phyloP scores from a whole-genome alignment of 2,797 vertebrate species.

The Mareca penelope region DNA sequence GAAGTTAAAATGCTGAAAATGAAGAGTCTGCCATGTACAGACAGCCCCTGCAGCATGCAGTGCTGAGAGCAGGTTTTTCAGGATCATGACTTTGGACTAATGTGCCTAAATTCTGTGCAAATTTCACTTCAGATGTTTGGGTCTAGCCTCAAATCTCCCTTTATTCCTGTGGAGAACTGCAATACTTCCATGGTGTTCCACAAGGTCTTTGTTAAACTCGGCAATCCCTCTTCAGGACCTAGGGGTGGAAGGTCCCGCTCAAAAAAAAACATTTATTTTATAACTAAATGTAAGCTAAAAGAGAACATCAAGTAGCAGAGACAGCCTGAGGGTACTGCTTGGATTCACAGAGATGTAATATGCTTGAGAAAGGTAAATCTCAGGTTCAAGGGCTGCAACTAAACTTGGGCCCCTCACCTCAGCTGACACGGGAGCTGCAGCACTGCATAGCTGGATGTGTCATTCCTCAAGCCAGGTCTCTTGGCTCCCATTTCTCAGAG shows the following conservation, averaged over 20 bases:
- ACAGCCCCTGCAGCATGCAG: not conserved
- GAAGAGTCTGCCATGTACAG: not conserved
- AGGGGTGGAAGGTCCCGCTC: not conserved
- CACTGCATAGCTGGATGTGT: not conserved
- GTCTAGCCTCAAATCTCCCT: not conserved
- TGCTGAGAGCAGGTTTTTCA: not conserved
- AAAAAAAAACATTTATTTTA: not conserved
- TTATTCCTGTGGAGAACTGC: not conserved
- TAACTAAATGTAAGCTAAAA: not conserved
- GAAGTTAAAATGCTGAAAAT: not conserved
- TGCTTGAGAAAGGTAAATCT: not conserved
- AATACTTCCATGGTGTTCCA: not conserved
- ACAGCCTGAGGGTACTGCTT: not conserved
- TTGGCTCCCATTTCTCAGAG: not conserved
- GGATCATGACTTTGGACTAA: not conserved
- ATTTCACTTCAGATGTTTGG: not conserved
- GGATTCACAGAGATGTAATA: not conserved
- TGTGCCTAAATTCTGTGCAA: not conserved
- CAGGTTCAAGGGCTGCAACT: rapidly evolving
- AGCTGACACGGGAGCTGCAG: rapidly evolving
- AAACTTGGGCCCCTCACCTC: not conserved
- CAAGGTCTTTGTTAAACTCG: not conserved
- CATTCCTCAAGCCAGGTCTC: rapidly evolving
- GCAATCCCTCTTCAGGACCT: not conserved
- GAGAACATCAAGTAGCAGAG: not conserved